Percentiles rank a stretch among this genome's conserved stretches.
These are phyloP conservation scores for Tupaia tana DNA, from an alignment of 2,113 vertebrate species.

Conservation along the genomic window DNA sequence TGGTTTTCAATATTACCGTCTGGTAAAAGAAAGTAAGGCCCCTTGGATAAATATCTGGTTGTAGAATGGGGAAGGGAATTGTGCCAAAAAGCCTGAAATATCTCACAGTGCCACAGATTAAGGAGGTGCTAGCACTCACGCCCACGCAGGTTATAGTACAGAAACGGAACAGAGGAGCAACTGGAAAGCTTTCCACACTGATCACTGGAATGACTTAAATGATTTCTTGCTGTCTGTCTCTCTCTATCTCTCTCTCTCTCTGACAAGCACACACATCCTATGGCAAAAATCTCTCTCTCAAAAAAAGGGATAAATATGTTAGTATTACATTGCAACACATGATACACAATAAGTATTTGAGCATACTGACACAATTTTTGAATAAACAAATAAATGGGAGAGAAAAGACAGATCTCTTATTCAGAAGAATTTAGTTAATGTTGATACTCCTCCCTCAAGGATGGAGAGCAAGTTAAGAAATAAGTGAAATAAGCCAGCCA, in stretches of 20 bases:
- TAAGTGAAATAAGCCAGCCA: too few species aligned
- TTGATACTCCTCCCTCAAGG: rapidly evolving
- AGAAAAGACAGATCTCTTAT: not conserved
- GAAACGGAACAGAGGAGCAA: not conserved
- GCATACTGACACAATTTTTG: not conserved
- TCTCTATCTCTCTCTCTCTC: too few species aligned
- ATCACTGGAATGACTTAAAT: not conserved
- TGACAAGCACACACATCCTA: too few species aligned
- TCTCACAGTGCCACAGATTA: not conserved
- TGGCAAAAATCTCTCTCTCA: too few species aligned
- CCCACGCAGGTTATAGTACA: not conserved
- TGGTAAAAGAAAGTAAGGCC: not conserved
- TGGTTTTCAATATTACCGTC: not conserved
- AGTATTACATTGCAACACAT: not conserved
- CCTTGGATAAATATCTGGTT: not conserved
- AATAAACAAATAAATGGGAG: not conserved
- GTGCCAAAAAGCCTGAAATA: not conserved
- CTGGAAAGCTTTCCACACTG: not conserved
- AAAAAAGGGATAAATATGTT: not conserved
- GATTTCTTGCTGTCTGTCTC: too few species aligned
- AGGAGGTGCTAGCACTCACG: not conserved
- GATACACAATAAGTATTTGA: not conserved
- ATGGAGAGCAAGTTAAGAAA: too few species aligned
- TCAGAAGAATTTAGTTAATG: not conserved
- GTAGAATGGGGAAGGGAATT: too few species aligned